Conservation (phyloP, 2,888 invertebrate species). For the Phalera bucephala region DNA sequence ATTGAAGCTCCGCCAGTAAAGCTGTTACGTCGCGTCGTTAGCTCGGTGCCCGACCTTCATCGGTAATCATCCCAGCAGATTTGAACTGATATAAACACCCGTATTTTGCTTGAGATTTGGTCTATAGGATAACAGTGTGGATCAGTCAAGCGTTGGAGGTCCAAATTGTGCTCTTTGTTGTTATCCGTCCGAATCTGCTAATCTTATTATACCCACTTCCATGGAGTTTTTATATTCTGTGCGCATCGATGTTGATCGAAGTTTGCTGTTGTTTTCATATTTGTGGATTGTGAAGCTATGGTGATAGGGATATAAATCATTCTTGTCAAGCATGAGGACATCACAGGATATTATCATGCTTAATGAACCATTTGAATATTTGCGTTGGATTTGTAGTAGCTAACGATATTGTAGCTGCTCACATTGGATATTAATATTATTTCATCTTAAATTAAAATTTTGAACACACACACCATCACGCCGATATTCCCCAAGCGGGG, state of each 20-base stretch:
- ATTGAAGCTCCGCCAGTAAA: conserved; percentile 43
- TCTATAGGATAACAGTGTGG: conserved; percentile 55
- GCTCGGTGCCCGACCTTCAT: conserved; percentile 45
- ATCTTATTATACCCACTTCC: conserved; percentile 53
- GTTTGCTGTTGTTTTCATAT: conserved; percentile 9
- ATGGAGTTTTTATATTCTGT: conserved; percentile 53
- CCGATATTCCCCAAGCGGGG: no score
- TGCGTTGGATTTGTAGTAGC: no score
- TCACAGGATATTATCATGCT: no score
- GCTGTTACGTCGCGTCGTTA: conserved; percentile 45
- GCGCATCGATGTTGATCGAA: conserved; percentile 20
- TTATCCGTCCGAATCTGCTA: conserved; percentile 48
- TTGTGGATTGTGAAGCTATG: no score
- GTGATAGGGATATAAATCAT: neutral
- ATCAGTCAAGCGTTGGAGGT: conserved; percentile 57
- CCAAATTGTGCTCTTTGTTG: conserved; percentile 64
- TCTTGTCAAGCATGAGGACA: no score
- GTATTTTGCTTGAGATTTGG: conserved; percentile 46
- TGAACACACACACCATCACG: no score
- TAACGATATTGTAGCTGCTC: no score
- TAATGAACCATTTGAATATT: neutral
- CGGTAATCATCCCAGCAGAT: conserved; percentile 47
- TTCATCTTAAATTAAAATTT: no score
- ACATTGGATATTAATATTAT: no score
- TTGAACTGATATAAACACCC: conserved; percentile 56